Base-by-base conservation (phyloP, 2,113 vertebrate species). In the Girardinichthys multiradiatus region DNA sequence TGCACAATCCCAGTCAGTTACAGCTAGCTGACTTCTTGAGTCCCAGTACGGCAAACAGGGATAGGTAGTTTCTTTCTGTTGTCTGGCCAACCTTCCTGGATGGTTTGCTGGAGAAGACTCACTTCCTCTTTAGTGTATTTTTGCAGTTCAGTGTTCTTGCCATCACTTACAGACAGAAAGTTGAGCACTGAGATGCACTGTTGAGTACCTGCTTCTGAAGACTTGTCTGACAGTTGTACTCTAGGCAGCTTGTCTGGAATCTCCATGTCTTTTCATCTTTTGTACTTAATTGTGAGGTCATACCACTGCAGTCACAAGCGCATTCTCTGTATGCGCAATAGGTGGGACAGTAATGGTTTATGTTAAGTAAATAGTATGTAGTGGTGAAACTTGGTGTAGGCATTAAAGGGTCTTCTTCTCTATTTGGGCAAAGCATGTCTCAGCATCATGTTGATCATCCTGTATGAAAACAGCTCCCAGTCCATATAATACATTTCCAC, bases 221-320 rank as follows among this genome's bases (percentile, higher is more conserved):
- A n/a, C n/a, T n/a, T n/a, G n/a, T n/a, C n/a, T n/a, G 24, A 8
- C 24, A 58, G 28, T 3, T 71, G 35, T 8, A 37, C 37, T 31
- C 58, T 71, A 4, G 58, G 48, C 27, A 62, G 21, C 17, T 19
- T 48, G 58, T 71, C 28, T 2, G 39, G 58, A 1, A 62, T 37
- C 57, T 48, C 39, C 39, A 71, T 71, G 33, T 61, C 31, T 11
- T 57, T 57, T 21, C 30, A n/a, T 62, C 30, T 68, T 14, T 31
- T 37, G 48, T 37, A 35, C 14, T 4, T 35, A 1, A 68, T 31
- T 12, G 6, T 27, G 4, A 37, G 2, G 12, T 57, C 51, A 68
- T 35, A 57, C 60, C 60, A 33, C 60, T 62, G 19, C 4, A 33
- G 29, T 24, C n/a, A 13, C 29, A 57, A 14, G n/a, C 19, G 12